Base-by-base conservation (phyloP, 2,797 vertebrate species). In the Melanotaenia trifasciata region DNA sequence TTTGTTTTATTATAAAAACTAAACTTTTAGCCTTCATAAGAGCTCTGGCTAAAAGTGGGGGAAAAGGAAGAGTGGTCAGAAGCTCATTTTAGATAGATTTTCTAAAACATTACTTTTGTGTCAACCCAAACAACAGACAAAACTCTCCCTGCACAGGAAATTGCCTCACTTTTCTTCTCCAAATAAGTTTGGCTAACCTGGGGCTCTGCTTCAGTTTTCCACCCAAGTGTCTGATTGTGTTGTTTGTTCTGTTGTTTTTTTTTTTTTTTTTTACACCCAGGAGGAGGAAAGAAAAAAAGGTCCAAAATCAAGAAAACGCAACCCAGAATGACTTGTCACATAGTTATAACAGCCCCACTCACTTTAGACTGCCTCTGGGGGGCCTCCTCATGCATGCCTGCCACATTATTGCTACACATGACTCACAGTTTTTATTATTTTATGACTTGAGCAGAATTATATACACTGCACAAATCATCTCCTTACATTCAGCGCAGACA, bases 381-480 rank as follows among this genome's bases (percentile, higher is more conserved):
- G 1, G 35, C 51, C 64, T 66, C 43, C 35, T 71, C 24, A 32
- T 65, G 16, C 43, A 14, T 26, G 43, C 20, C 30, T 13, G 24
- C 14, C 14, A 2, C 20, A 40, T 68, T 59, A 45, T 65, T 60
- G 35, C 20, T 13, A 6, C 6, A 20, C 13, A 8, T 11, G 14
- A 5, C 20, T 8, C 20, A 22, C 11, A 12, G 3, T 35, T 3
- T n/a, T 66, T 62, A 30, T 63, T 40, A 64, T 50, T 40, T 20
- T 1, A 26, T 0, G 0, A 30, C 16, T 22, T 12, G 33, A 43
- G 10, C 58, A 43, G 47, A 45, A 65, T 58, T 43, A 18, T 6
- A 60, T n/a, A 5, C 53, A 47, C 32, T 62, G 58, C 58, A 64
- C 38, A 82, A 83, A 83, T 70, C 66, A 72, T 24, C 56, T 64